phyloP scores from a whole-genome alignment of 2,888 invertebrate genomes.

The Cancer borealis region DNA sequence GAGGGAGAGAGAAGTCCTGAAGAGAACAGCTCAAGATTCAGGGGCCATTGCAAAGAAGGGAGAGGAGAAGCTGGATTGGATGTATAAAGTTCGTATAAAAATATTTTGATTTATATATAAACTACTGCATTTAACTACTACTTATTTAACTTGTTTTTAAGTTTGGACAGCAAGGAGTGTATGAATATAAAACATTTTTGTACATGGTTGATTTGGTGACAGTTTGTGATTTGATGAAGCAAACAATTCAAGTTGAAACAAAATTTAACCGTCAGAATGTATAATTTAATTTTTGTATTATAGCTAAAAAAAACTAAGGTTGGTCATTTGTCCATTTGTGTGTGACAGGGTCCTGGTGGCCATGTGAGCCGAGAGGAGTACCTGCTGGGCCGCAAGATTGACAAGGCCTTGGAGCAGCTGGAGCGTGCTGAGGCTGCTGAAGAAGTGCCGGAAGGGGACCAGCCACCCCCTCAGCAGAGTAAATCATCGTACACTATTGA shows the following conservation, averaged over 20 bases:
- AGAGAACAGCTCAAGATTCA: constrained; percentile 83
- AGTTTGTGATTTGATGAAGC: neutral
- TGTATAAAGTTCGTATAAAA: constrained; percentile 70
- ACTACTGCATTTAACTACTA: neutral
- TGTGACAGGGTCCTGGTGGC: constrained; percentile 82
- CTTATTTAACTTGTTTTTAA: neutral
- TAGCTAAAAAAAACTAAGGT: neutral
- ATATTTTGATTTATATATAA: neutral
- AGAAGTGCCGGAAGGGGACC: constrained; percentile 52
- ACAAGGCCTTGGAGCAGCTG: constrained; percentile 87
- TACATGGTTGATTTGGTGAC: neutral
- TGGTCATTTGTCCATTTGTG: too few species aligned
- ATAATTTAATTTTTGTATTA: neutral
- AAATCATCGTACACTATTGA: constrained; percentile 76
- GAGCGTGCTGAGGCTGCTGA: constrained; percentile 83
- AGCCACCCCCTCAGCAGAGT: constrained; percentile 61
- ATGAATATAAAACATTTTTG: neutral
- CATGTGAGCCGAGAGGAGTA: constrained; percentile 91
- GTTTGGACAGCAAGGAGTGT: neutral
- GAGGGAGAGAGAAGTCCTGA: constrained; percentile 85
- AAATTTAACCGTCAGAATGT: neutral
- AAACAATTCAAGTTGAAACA: neutral
- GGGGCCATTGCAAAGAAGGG: constrained; percentile 80
- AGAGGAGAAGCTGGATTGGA: constrained; percentile 74
- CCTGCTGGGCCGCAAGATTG: constrained; percentile 89